phyloP scores from a whole-genome alignment of 2,113 vertebrate genomes.

The Lates calcarifer region DNA sequence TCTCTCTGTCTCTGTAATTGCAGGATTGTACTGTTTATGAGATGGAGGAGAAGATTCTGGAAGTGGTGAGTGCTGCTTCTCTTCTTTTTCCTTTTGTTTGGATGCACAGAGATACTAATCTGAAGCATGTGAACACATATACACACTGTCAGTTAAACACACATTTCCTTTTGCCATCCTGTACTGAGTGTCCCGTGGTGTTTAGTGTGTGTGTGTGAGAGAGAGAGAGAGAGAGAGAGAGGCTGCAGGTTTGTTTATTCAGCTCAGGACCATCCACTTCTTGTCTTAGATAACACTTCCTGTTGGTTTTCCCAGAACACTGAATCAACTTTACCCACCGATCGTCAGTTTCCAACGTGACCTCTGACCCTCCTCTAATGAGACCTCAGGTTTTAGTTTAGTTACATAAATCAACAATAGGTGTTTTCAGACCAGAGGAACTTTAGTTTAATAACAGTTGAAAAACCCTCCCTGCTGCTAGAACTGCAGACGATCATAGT shows the following conservation, averaged over 20 bases:
- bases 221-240: neutral
- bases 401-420: neutral
- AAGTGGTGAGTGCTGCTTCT: slow-evolving; percentile 89
- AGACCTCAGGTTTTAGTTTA: neutral
- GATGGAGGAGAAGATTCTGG: slow-evolving; percentile 97
- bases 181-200: slow-evolving; percentile 4
- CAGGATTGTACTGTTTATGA: slow-evolving; percentile 93
- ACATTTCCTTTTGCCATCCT: slow-evolving; percentile 52
- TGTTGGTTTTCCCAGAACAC: slow-evolving; percentile 46
- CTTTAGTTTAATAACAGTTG: no score
- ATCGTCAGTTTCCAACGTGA: slow-evolving; percentile 2
- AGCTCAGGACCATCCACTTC: slow-evolving; percentile 66
- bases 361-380: neutral
- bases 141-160: slow-evolving; percentile 6
- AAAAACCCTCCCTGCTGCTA: no score
- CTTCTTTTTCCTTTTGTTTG: slow-evolving; percentile 65
- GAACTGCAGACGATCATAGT: no score
- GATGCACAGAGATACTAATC: slow-evolving; percentile 12
- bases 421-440: no score
- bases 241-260: slow-evolving; percentile 59
- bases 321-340: neutral
- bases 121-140: slow-evolving; percentile 10
- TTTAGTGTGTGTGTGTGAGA: slow-evolving; percentile 17
- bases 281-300: slow-evolving; percentile 78
- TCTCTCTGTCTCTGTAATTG: slow-evolving; percentile 67